Conservation (phyloP, 2,797 vertebrate genomes). For the Anguilla pacifica region DNA sequence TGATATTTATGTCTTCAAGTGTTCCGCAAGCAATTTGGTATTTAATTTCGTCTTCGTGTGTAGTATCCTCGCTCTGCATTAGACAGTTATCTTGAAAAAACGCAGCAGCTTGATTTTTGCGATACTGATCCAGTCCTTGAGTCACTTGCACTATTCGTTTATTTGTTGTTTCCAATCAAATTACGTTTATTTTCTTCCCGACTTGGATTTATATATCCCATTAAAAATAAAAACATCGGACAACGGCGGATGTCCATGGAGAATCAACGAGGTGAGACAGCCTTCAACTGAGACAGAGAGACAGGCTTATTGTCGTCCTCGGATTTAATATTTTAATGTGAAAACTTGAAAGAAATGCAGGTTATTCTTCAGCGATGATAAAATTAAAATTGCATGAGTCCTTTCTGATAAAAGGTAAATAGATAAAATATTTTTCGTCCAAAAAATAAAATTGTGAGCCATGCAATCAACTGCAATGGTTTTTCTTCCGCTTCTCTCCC, state of each 20-base stretch:
- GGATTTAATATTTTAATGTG: slow-evolving; percentile 17
- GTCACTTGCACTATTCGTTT: slow-evolving; percentile 13
- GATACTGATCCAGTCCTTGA: slow-evolving; percentile 5
- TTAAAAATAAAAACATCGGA: slow-evolving; percentile 42
- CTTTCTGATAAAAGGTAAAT: background rate
- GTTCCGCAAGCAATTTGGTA: background rate
- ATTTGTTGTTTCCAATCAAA: slow-evolving; percentile 43
- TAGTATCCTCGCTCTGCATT: slow-evolving; percentile 14
- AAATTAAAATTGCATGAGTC: slow-evolving; percentile 32
- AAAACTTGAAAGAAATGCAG: slow-evolving; percentile 40
- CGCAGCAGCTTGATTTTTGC: slow-evolving; percentile 29
- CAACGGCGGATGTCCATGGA: slow-evolving; percentile 55
- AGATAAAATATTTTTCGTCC: background rate
- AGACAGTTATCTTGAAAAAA: slow-evolving; percentile 41
- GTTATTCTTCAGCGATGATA: slow-evolving; percentile 22
- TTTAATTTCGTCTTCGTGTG: background rate
- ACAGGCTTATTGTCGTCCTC: slow-evolving; percentile 15
- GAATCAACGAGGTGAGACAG: slow-evolving; percentile 32
- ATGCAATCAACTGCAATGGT: slow-evolving; percentile 59
- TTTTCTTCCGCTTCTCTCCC: slow-evolving; percentile 43
- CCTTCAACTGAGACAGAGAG: slow-evolving; percentile 1
- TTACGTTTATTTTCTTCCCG: slow-evolving; percentile 41
- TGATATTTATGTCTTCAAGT: background rate
- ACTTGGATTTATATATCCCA: slow-evolving; percentile 46
- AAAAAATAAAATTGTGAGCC: slow-evolving; percentile 56